Percentiles rank a stretch among this genome's conserved stretches.
phyloP scores from a whole-genome alignment of 2,888 invertebrate genomes.

The Beris morrisii region DNA sequence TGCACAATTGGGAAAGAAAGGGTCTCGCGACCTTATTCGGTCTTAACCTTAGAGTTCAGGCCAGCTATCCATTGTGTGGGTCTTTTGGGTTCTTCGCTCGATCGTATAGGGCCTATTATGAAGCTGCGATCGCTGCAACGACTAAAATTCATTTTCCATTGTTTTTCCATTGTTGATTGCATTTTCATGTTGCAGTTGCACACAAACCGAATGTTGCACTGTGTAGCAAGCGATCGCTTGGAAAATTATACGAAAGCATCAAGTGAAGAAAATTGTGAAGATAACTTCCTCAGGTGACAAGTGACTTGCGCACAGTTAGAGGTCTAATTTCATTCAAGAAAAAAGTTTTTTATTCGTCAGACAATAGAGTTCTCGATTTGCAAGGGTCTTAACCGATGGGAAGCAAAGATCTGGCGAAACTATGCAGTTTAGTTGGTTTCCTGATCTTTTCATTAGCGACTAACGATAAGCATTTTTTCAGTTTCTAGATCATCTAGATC shows the following conservation, averaged over 20 bases:
- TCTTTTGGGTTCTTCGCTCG: neutral
- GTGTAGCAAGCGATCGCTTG: conserved; percentile 13
- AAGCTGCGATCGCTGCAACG: too few relatives aligned
- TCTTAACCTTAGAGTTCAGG: conserved; percentile 25
- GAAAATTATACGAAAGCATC: neutral
- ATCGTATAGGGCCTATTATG: too few relatives aligned
- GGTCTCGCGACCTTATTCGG: conserved; percentile 25
- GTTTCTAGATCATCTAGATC: conserved; percentile 31
- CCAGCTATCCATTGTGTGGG: conserved; percentile 16
- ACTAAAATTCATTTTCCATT: conserved; percentile 30
- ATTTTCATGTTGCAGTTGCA: conserved; percentile 23
- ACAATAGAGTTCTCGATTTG: conserved; percentile 17
- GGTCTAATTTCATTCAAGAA: conserved; percentile 24
- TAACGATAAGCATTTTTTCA: conserved; percentile 16
- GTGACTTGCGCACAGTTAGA: conserved; percentile 20
- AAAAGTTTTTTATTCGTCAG: neutral
- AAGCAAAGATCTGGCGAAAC: conserved; percentile 13
- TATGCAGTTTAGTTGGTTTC: neutral
- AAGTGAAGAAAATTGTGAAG: conserved; percentile 4
- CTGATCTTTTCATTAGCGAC: conserved; percentile 19
- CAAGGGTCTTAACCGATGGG: conserved; percentile 3
- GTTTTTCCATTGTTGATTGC: conserved; percentile 22
- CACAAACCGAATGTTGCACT: conserved; percentile 9
- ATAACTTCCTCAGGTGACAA: conserved; percentile 19
- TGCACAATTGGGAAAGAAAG: conserved; percentile 26